These are phyloP conservation scores for Manacus vitellinus DNA, from an alignment of 2,113 vertebrate species.

Conservation along the genomic window DNA sequence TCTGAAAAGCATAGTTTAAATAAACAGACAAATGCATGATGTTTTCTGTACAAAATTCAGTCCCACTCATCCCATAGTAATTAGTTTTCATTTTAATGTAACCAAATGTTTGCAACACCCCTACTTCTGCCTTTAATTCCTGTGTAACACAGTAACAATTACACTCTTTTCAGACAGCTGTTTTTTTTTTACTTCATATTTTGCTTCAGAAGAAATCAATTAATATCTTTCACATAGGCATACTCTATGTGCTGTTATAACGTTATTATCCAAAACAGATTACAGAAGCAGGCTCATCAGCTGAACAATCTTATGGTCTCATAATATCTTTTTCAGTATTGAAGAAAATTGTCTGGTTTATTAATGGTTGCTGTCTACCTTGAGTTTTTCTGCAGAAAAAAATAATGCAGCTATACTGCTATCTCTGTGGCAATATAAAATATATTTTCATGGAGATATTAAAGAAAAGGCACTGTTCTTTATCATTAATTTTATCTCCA, in stretches of 20 bases:
- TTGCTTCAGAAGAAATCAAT: background rate
- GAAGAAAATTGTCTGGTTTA: background rate
- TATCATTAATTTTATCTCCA: background rate
- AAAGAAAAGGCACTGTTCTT: background rate
- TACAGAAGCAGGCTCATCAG: background rate
- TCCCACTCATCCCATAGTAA: background rate
- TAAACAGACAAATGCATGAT: background rate
- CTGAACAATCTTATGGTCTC: background rate
- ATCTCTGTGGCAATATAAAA: background rate
- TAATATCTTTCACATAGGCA: background rate
- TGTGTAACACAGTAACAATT: background rate
- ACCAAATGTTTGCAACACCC: background rate
- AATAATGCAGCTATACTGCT: background rate
- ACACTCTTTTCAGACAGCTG: background rate
- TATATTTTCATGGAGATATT: background rate
- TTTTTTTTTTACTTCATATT: background rate
- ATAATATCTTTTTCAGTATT: background rate
- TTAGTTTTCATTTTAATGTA: background rate
- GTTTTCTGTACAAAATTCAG: background rate
- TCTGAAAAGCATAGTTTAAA: background rate
- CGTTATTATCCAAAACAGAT: background rate
- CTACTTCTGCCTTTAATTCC: background rate
- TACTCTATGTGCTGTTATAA: background rate
- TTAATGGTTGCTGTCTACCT: background rate
- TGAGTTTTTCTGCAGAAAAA: background rate